Base-by-base conservation (phyloP, 2,888 invertebrate genomes). In the Melipona bicolor region DNA sequence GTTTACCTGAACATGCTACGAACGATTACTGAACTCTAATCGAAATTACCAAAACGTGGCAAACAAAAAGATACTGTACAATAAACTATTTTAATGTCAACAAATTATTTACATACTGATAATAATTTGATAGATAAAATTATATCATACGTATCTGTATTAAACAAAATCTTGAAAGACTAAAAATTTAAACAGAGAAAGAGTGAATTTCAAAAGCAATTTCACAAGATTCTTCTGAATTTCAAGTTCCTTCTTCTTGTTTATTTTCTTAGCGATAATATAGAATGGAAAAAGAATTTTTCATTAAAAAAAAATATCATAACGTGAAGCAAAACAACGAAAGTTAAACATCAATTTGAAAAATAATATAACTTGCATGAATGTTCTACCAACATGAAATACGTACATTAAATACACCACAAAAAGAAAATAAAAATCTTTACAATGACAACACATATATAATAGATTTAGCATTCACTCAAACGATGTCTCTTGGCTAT, bases 1-100 rank as follows among this genome's bases (percentile, higher is more conserved):
- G 84, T 83, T 17, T 89, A 87, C 54, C 67, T 88, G 36, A 88
- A 85, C 36, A 36, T 88, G 77, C 24, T 88, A 2, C 83, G 80
- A 70, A 83, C 77, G 1, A 15, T 88, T 24, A 78, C 71, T 36
- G 76, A 81, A n/a, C 32, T 24, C 1, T 68, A 4, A n/a, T 43
- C 3, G 32, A n/a, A 36, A 13, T 64, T 19, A 0, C 21, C 0
- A 43, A 19, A 4, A 36, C 6, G n/a, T n/a, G 2, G 1, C 17
- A 19, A 36, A n/a, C 6, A 54, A 11, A 4, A 11, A 54, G 54
- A 54, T 4, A 3, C 9, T 32, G 21, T 54, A 54, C 3, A 32
- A 32, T 4, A 4, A 65, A n/a, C 15, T 62, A 32, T 62, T 62
- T 62, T 64, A 19, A 64, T 32, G 21, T 32, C 1, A 43, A 62